Evolutionary conservation across 1,140 invertebrate genomes (phyloP).

Genomic region (Drosophila funebris): DNA sequence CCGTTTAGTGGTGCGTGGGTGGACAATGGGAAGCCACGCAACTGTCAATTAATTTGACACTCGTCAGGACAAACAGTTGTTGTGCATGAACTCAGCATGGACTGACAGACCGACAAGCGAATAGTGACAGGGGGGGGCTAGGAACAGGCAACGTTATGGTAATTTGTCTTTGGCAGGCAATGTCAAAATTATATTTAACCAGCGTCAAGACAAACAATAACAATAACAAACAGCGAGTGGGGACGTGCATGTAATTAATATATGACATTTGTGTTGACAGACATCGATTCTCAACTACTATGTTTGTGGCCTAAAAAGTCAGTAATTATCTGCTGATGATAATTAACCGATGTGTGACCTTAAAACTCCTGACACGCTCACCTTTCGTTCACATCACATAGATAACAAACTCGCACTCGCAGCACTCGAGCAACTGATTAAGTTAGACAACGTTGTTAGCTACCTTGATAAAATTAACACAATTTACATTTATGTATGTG

Average conservation of each 20-base stretch:
- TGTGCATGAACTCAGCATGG: too few species aligned
- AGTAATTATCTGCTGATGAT: constrained; percentile 18
- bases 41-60: constrained; percentile 46
- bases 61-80: constrained; percentile 22
- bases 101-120: background rate
- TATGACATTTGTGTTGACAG: constrained; percentile 32
- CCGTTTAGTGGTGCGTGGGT: constrained; percentile 32
- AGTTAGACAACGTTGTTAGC: background rate
- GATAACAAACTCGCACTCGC: background rate
- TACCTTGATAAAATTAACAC: constrained; percentile 16
- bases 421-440: too few species aligned
- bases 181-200: constrained; percentile 52
- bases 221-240: constrained; percentile 15
- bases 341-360: constrained; percentile 33
- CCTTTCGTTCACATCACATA: constrained; percentile 1
- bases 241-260: constrained; percentile 30
- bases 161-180: constrained; percentile 56
- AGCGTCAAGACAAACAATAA: background rate
- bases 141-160: constrained; percentile 39
- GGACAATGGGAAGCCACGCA: constrained; percentile 35
- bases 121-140: background rate
- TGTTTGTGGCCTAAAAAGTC: constrained; percentile 5
- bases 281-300: constrained; percentile 16
- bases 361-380: constrained; percentile 32
- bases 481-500: background rate